These are phyloP conservation scores for Drosophila cardini DNA, from an alignment of 1,140 invertebrate species.

Conservation along the genomic window DNA sequence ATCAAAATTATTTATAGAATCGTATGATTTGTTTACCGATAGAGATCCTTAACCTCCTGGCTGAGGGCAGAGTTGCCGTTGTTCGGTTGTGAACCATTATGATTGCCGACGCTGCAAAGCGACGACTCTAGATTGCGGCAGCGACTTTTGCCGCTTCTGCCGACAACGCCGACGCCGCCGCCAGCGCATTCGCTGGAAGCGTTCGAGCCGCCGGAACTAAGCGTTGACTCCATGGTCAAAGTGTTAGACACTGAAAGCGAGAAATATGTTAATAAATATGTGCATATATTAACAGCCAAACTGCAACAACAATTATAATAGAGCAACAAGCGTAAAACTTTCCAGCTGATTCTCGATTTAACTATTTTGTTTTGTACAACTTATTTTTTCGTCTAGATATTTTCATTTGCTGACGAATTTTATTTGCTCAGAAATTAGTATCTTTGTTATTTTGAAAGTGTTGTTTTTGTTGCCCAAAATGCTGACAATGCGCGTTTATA, in stretches of 20 bases:
- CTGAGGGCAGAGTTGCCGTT: slow-evolving; percentile 35
- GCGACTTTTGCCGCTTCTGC: slow-evolving; percentile 41
- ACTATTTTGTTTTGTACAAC: slow-evolving; percentile 20
- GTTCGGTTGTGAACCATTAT: slow-evolving; percentile 34
- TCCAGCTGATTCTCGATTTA: slow-evolving; percentile 64
- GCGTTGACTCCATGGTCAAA: slow-evolving; percentile 63
- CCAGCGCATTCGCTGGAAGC: slow-evolving; percentile 72
- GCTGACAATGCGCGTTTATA: slow-evolving; percentile 55
- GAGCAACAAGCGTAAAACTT: slow-evolving; percentile 20
- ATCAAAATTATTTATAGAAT: neutral
- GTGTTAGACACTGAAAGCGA: slow-evolving; percentile 36
- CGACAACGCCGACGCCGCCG: slow-evolving; percentile 28
- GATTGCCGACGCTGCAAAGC: slow-evolving; percentile 27
- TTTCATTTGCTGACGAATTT: slow-evolving; percentile 66
- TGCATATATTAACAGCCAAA: neutral
- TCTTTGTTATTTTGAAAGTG: slow-evolving; percentile 38
- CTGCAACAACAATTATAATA: slow-evolving; percentile 2
- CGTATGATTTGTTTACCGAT: slow-evolving; percentile 48
- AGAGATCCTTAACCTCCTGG: slow-evolving; percentile 72
- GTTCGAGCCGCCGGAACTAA: slow-evolving; percentile 74
- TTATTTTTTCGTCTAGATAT: neutral
- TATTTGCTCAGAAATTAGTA: slow-evolving; percentile 59
- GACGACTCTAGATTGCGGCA: slow-evolving; percentile 54
- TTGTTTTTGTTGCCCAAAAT: slow-evolving; percentile 58
- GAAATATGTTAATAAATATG: neutral